These are phyloP conservation scores for Tyrannus savana DNA, from an alignment of 2,113 vertebrate species.

Conservation along the genomic window DNA sequence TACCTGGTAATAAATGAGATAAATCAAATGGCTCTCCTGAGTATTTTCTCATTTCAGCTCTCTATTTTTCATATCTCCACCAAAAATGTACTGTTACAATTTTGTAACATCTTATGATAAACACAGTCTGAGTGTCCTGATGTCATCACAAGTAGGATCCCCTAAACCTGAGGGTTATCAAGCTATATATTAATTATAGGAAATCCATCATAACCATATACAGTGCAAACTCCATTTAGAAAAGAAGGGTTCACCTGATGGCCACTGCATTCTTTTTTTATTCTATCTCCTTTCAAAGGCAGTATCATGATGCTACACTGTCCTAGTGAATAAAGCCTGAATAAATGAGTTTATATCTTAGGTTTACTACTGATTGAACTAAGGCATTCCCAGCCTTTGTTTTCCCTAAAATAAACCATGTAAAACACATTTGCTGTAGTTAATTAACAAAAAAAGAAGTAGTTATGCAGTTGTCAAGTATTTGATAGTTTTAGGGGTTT, in stretches of 20 bases:
- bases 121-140: background rate
- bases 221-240: background rate
- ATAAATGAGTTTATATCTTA: background rate
- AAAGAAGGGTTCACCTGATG: background rate
- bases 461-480: background rate
- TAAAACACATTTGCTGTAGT: background rate
- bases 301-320: background rate
- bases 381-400: background rate
- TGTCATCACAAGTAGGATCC: background rate
- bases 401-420: background rate
- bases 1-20: background rate
- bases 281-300: background rate
- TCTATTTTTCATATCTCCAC: background rate
- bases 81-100: background rate
- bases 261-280: background rate
- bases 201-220: background rate
- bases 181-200: background rate
- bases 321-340: background rate
- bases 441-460: background rate
- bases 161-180: background rate
- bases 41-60: background rate
- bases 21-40: background rate
- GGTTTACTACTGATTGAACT: background rate
- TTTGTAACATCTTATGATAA: background rate
- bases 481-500: background rate